Evolutionary conservation across 2,888 invertebrate genomes (phyloP).

Genomic region (Hoplodrina ambigua): DNA sequence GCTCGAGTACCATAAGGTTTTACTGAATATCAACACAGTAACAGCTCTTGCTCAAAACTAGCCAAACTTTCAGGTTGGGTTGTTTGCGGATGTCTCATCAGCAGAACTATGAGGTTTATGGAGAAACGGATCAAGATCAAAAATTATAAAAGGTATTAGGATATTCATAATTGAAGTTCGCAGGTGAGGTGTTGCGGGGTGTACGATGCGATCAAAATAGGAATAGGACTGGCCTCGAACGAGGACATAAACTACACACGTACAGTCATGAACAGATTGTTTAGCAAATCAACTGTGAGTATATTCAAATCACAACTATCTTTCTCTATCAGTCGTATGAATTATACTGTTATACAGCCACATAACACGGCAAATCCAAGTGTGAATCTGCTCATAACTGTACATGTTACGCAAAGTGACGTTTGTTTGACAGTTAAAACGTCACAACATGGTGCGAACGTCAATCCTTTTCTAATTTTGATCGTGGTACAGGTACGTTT

Average conservation of each 20-base stretch:
- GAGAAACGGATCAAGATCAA: slow-evolving; percentile 7
- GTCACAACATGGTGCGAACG: slow-evolving; percentile 15
- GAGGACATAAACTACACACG: background rate
- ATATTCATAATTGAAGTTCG: slow-evolving; percentile 20
- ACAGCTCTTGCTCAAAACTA: slow-evolving; percentile 15
- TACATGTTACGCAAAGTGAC: slow-evolving; percentile 3
- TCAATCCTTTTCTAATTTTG: slow-evolving; percentile 31
- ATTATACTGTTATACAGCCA: background rate
- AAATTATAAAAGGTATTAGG: background rate
- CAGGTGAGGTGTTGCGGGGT: slow-evolving; percentile 14
- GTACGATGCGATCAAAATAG: slow-evolving; percentile 17
- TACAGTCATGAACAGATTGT: background rate
- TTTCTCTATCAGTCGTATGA: background rate
- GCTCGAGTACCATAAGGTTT: slow-evolving; percentile 8
- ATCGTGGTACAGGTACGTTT: slow-evolving; percentile 18
- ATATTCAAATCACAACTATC: background rate
- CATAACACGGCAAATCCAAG: background rate
- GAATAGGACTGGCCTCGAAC: slow-evolving; percentile 14
- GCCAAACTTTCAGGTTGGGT: slow-evolving; percentile 38
- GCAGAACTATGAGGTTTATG: slow-evolving; percentile 16
- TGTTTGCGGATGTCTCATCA: slow-evolving; percentile 14
- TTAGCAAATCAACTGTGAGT: background rate
- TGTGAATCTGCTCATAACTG: background rate
- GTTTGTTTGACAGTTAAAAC: slow-evolving; percentile 21
- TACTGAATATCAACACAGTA: slow-evolving; percentile 13